Conservation (phyloP, 2,113 vertebrate genomes). For the Rallus limicola region DNA sequence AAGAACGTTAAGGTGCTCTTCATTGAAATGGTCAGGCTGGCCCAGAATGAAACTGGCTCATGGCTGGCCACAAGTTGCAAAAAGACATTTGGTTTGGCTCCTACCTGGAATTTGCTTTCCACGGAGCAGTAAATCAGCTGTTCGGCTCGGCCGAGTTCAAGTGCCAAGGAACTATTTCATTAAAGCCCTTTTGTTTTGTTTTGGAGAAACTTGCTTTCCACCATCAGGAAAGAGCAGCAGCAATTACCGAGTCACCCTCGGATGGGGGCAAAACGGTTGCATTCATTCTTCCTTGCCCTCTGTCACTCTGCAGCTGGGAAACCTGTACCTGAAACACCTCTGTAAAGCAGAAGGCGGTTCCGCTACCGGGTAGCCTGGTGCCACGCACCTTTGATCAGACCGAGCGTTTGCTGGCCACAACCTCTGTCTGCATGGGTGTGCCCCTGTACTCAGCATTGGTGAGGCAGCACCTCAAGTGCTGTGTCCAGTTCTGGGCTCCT, state of each 20-base stretch:
- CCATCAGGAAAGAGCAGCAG: neutral
- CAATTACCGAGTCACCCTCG: neutral
- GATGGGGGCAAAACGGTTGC: neutral
- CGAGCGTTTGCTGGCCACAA: fast-evolving
- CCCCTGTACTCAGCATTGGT: no score
- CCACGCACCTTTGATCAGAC: neutral
- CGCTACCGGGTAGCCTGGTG: neutral
- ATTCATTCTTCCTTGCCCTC: neutral
- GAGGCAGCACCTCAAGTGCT: no score
- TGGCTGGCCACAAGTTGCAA: neutral
- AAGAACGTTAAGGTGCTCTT: neutral
- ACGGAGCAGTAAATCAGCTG: neutral
- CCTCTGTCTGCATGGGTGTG: no score
- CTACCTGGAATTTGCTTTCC: neutral
- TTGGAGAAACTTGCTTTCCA: neutral
- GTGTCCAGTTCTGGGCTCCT: no score
- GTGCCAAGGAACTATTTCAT: neutral
- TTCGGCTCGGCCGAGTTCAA: neutral
- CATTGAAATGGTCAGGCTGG: neutral
- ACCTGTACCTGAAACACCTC: neutral
- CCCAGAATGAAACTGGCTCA: neutral
- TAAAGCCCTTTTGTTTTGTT: neutral
- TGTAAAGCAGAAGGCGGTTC: neutral
- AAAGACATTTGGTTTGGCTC: neutral
- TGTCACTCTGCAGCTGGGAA: neutral